Evolutionary conservation across 2,797 vertebrate genomes (phyloP), one percentile per base, ranked within the genome.

Genomic region (Epinephelus malabaricus): DNA sequence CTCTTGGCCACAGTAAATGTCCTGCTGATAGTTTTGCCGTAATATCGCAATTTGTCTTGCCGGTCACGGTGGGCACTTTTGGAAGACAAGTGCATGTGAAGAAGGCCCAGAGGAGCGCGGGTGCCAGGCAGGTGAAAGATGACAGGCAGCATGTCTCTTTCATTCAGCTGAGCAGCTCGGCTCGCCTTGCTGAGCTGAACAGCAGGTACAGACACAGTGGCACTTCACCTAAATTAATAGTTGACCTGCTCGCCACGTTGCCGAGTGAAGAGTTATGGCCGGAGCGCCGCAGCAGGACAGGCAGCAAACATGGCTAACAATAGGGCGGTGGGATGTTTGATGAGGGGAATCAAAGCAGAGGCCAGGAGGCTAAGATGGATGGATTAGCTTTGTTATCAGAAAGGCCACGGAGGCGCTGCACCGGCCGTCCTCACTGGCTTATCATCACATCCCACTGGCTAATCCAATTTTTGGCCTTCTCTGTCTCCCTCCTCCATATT

Each of bases 31-130:
- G 89, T 86, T 91, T 89, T 90, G 84, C 84, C 43, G 69, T 82
- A 93, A 94, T 91, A 94, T 92, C 76, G 76, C 84, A 89, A 94
- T 95, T 90, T 90, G 85, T 94, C 91, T 92, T 86, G 74, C 72
- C 21, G 69, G 90, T 91, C 92, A 88, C 69, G 19, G 72, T 64
- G 82, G 89, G 85, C 91, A 88, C 88, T 91, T 92, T 88, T 90
- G 84, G 82, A 90, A 92, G 89, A 94, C 87, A 80, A 92, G 90
- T 87, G 89, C 77, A 86, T 83, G 86, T 84, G 73, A 83, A 61
- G 68, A 88, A 85, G 82, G 84, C 83, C 87, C 90, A 60, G 84
- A 90, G 87, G 90, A 89, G 83, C 43, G 40, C 55, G 40, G 70
- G 73, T 87, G 89, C 82, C 89, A 89, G 76, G 84, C 89, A 93